Evolutionary conservation across 2,797 vertebrate genomes (phyloP), one percentile per base, ranked within the genome.

Genomic region (Hyperoplus lanceolatus): DNA sequence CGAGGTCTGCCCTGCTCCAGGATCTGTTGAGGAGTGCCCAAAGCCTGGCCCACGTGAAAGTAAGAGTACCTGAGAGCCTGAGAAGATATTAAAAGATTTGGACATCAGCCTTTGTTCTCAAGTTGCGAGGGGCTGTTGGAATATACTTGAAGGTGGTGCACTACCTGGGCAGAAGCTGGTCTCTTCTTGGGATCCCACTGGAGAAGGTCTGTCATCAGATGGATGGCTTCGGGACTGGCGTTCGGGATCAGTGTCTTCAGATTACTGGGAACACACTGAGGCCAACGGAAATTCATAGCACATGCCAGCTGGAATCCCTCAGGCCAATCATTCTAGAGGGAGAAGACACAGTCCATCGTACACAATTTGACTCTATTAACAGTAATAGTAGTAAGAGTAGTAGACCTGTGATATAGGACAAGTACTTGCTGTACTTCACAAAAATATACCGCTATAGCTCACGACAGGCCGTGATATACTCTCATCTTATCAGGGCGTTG

Each of bases 161-260:
- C 8, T 87, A 99, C 98, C 97, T 99, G 97, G 77, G 95, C 96
- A 86, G 98, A 96, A 18, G 97, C 96, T 36, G 98, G 98, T 75
- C 97, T 96, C 87, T 97, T 99, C 89, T 97, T 99, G 57, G 98
- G 98, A 87, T 98, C 97, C 98, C 98, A 99, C 65, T 94, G 97
- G 76, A 99, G 92, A 90, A 97, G 95, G 85, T 98, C 97, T 48
- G 85, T 97, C 97, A 99, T 98, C 49, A 99, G 94, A 66, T 96
- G 96, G 86, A 99, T 90, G 70, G 97, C 97, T 87, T 99, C 98
- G 14, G 89, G 95, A 82, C 97, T 99, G 86, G 97, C 97, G 71
- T 98, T 99, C 64, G 97, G 97, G 77, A 99, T 99, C 14, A 99
- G 96, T 15, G 96, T 97, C 93, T 97, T 98, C 60, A 99, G 91